phyloP scores from a whole-genome alignment of 2,888 invertebrate genomes.

The Tenodera sinensis region DNA sequence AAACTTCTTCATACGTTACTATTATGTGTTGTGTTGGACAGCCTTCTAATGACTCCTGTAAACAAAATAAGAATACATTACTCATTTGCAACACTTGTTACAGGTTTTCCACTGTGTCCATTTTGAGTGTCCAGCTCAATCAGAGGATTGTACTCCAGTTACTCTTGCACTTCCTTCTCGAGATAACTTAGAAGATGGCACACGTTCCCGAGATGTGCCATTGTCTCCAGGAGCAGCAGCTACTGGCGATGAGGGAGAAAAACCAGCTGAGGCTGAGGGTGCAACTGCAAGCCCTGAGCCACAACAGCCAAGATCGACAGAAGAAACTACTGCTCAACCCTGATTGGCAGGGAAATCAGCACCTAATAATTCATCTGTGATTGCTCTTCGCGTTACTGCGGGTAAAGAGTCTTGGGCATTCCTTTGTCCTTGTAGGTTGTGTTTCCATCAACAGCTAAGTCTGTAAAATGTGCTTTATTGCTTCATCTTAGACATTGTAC shows the following conservation, averaged over 20 bases:
- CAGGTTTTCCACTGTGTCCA: slow-evolving; percentile 97
- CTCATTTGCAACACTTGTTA: slow-evolving; percentile 24
- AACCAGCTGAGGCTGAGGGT: neutral
- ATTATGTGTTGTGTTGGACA: too few species aligned
- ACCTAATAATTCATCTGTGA: slow-evolving; percentile 1
- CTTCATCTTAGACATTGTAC: neutral
- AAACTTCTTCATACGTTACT: too few species aligned
- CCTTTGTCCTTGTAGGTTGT: slow-evolving; percentile 15
- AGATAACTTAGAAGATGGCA: neutral
- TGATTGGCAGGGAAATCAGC: neutral
- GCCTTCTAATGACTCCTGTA: too few species aligned
- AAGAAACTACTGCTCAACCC: neutral
- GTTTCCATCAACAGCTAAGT: slow-evolving; percentile 14
- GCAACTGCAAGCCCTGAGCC: neutral
- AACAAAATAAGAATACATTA: too few species aligned
- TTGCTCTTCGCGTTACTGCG: neutral
- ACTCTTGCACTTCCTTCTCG: neutral
- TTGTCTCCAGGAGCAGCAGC: neutral
- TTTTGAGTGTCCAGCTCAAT: slow-evolving; percentile 88
- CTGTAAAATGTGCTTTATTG: neutral
- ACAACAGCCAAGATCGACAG: neutral
- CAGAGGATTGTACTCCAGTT: neutral
- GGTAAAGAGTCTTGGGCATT: slow-evolving; percentile 7
- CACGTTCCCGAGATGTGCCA: neutral
- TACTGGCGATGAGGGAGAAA: neutral